Evolutionary conservation across 2,113 vertebrate species (phyloP).

Genomic region (Pluvialis apricaria): DNA sequence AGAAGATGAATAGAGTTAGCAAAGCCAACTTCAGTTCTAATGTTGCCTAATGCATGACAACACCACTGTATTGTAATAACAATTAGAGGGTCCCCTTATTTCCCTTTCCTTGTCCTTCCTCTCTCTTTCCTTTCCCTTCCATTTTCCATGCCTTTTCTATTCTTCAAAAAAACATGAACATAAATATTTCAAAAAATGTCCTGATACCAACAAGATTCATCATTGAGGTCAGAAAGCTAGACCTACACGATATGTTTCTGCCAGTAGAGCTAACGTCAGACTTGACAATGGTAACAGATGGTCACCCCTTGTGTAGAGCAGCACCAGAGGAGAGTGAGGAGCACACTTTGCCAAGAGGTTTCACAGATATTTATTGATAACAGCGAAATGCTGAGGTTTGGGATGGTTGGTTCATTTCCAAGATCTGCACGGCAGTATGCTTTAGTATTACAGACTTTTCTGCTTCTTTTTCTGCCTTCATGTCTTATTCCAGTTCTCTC

Average conservation of each 20-base stretch:
- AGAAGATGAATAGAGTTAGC: not conserved
- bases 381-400: not conserved
- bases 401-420: not conserved
- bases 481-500: slow-evolving; percentile 2
- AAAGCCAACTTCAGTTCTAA: not conserved
- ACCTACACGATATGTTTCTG: not conserved
- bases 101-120: not conserved
- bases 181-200: not conserved
- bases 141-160: not conserved
- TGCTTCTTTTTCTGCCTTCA: not conserved
- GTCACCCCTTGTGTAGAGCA: not conserved
- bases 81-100: not conserved
- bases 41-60: not conserved
- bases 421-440: not conserved
- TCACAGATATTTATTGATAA: slow-evolving; percentile 29
- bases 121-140: not conserved
- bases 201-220: not conserved
- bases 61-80: not conserved
- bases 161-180: not conserved
- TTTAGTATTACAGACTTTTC: not conserved
- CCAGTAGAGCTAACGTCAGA: not conserved
- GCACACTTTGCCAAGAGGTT: not conserved
- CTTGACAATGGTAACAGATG: slow-evolving; percentile 11
- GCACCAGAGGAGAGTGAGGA: not conserved
- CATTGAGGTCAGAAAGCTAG: not conserved